A percentile compares a stretch with the other conserved stretches of the same genome.
phyloP scores from a whole-genome alignment of 2,113 vertebrate species.

The Raja brachyura region DNA sequence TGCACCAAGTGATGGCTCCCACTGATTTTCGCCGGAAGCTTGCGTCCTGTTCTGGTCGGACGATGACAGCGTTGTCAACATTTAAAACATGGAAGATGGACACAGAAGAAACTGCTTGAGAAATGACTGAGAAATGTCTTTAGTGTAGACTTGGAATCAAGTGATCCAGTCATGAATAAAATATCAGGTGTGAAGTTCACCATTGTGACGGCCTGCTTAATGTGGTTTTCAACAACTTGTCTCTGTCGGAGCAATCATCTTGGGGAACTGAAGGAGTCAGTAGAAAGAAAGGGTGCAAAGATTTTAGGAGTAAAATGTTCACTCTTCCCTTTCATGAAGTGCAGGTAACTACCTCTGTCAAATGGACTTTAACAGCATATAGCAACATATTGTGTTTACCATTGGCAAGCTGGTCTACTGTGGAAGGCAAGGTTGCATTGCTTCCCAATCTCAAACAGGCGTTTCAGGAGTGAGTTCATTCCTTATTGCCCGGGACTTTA shows the following conservation, averaged over 20 bases:
- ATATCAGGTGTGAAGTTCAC: neutral
- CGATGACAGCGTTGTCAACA: too few species aligned
- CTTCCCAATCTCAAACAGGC: neutral
- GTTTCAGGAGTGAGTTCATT: neutral
- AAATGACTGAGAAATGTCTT: neutral
- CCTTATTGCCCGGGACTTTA: neutral
- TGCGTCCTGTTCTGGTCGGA: too few species aligned
- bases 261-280: neutral
- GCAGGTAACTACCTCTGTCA: neutral
- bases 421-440: neutral
- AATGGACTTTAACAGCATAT: neutral
- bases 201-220: too few species aligned
- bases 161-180: neutral
- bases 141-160: neutral
- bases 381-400: neutral
- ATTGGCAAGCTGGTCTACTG: neutral
- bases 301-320: neutral
- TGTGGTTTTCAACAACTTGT: too few species aligned
- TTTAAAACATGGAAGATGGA: too few species aligned
- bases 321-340: neutral
- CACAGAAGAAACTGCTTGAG: too few species aligned
- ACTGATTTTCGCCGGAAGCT: too few species aligned
- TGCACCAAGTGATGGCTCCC: too few species aligned
- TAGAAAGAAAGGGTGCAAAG: neutral
- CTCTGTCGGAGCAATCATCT: neutral